Base-by-base conservation (phyloP, 2,797 vertebrate genomes). In the Astyanax mexicanus region DNA sequence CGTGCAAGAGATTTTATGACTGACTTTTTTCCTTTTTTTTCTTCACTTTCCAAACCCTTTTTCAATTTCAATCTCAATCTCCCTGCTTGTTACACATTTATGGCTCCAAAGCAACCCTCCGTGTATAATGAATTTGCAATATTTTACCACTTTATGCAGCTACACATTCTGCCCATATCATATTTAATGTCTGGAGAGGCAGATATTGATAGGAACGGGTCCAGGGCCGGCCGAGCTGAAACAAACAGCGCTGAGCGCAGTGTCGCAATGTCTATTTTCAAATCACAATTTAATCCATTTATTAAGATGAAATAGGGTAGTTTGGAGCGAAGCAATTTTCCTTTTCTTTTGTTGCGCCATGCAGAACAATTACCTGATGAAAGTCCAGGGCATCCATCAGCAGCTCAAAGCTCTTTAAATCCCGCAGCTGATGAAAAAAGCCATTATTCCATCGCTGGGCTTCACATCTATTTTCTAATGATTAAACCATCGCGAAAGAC, bases 61-160 rank as follows among this genome's bases (percentile, higher is more conserved):
- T 92, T 90, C 89, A 90, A 89, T 91, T 92, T 87, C 90, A 90
- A 88, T 91, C 87, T 91, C 87, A 87, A 89, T 91, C 83, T 72
- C 57, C 21, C 55, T 61, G 60, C 60, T 77, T 68, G 67, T 75
- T 74, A 84, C 88, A 89, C 87, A 89, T 90, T 90, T 90, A 89
- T 88, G 80, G 88, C 87, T 89, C 85, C 86, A 85, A 86, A 89
- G 88, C 85, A 90, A 88, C 86, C 84, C 86, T 89, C 86, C 80
- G 76, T 79, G 84, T 86, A 79, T 84, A 90, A 89, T 89, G 86
- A 87, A 89, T 91, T 87, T 87, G 81, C 83, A 85, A 85, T 90
- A 88, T 90, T 87, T 90, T 84, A 88, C 60, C 67, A 69, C 65
- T 83, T 85, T 83, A 75, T 73, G 83, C 83, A 72, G 77, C 58